These are phyloP conservation scores for Brienomyrus brachyistius DNA, from an alignment of 2,113 vertebrate genomes.

Conservation along the genomic window DNA sequence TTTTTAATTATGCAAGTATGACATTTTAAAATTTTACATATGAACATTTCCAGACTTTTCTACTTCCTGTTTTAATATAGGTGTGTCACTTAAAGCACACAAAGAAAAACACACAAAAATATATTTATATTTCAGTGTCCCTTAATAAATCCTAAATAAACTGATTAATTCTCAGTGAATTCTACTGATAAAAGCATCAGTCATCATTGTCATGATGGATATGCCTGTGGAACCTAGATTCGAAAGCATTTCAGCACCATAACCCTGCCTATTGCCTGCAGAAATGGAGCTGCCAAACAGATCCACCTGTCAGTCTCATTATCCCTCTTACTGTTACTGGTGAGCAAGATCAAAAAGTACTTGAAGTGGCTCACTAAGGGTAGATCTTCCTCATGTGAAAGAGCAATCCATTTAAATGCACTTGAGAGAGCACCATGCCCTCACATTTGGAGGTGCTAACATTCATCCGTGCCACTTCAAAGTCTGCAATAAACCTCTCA, in stretches of 20 bases:
- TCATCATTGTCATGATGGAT: background rate
- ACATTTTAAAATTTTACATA: background rate
- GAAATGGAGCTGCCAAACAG: background rate
- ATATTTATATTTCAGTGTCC: background rate
- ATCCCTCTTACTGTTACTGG: background rate
- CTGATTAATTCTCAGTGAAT: background rate
- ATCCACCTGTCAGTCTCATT: background rate
- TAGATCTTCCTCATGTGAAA: background rate
- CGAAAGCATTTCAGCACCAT: background rate
- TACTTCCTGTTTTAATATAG: background rate
- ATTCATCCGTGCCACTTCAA: background rate
- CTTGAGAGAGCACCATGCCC: background rate
- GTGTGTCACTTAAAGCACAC: background rate
- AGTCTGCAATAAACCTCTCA: background rate
- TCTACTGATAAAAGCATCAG: background rate
- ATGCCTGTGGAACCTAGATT: background rate
- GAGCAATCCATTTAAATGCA: background rate
- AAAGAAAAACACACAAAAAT: background rate
- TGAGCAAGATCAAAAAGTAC: background rate
- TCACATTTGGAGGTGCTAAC: background rate
- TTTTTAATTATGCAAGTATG: background rate
- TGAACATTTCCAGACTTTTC: background rate
- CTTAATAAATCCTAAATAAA: background rate
- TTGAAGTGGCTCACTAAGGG: background rate
- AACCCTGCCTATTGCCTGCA: background rate